Evolutionary conservation across 2,888 invertebrate genomes (phyloP).

Genomic region (Rhamnusium bicolor): DNA sequence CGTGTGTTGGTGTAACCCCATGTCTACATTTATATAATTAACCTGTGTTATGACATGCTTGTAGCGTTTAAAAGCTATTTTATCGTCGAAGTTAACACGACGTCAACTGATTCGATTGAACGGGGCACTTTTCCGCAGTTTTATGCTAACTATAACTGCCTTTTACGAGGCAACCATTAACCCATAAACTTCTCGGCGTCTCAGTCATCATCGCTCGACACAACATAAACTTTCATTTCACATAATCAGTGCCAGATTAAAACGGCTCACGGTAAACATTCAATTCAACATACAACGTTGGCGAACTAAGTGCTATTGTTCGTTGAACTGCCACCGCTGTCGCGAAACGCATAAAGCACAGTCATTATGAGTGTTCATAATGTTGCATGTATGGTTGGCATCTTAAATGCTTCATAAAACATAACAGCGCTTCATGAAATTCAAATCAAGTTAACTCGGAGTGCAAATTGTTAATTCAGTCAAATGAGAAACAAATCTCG

Average conservation of each 20-base stretch:
- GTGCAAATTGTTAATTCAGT: not conserved
- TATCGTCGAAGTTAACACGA: constrained; percentile 17
- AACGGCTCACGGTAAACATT: constrained; percentile 19
- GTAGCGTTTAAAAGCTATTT: constrained; percentile 2
- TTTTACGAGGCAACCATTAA: constrained; percentile 27
- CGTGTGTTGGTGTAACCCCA: constrained; percentile 25
- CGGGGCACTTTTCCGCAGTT: constrained; percentile 18
- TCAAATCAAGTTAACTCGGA: not conserved
- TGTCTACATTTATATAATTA: constrained; percentile 3
- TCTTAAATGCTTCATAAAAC: not conserved
- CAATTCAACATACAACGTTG: constrained; percentile 2
- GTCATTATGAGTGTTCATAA: not conserved
- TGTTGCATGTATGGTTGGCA: not conserved
- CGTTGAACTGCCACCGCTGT: not conserved
- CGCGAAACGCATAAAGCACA: not conserved
- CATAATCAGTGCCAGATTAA: constrained; percentile 19
- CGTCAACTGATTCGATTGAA: constrained; percentile 17
- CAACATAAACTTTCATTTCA: constrained; percentile 25
- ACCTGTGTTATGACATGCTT: constrained; percentile 4
- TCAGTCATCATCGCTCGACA: constrained; percentile 16
- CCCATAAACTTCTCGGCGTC: constrained; percentile 9
- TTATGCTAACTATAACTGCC: constrained; percentile 18
- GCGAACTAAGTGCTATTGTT: constrained; percentile 15
- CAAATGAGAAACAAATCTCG: not conserved
- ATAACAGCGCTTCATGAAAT: not conserved